Evolutionary conservation across 2,113 vertebrate species (phyloP).

Genomic region (Acanthochromis polyacanthus): DNA sequence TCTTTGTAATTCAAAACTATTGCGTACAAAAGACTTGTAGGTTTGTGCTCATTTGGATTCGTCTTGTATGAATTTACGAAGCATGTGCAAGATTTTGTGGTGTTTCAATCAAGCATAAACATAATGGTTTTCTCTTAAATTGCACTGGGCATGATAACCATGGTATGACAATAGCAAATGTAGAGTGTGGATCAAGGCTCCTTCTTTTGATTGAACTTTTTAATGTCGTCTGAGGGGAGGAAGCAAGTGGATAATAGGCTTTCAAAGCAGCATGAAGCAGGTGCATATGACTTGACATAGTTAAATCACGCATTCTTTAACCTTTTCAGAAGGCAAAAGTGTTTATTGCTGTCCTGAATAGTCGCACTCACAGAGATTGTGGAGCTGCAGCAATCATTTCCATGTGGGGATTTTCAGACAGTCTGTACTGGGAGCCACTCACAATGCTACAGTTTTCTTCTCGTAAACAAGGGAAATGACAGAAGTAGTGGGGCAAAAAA

Average conservation of each 20-base stretch:
- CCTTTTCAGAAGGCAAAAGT: neutral
- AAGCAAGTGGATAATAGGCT: neutral
- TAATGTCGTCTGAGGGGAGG: neutral
- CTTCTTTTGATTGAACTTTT: no score
- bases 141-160: no score
- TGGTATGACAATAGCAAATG: no score
- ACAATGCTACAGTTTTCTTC: neutral
- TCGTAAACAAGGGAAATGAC: neutral
- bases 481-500: neutral
- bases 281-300: neutral
- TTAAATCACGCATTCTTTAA: neutral
- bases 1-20: no score
- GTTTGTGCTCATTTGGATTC: no score
- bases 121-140: no score
- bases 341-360: neutral
- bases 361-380: neutral
- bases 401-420: neutral
- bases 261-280: no score
- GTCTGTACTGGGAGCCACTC: neutral
- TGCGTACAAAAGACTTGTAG: no score
- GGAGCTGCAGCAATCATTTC: neutral
- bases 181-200: no score
- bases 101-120: no score
- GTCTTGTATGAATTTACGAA: no score
- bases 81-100: no score